phyloP scores from a whole-genome alignment of 1,140 invertebrate species.

The Pseudomyrmex flavicornis region DNA sequence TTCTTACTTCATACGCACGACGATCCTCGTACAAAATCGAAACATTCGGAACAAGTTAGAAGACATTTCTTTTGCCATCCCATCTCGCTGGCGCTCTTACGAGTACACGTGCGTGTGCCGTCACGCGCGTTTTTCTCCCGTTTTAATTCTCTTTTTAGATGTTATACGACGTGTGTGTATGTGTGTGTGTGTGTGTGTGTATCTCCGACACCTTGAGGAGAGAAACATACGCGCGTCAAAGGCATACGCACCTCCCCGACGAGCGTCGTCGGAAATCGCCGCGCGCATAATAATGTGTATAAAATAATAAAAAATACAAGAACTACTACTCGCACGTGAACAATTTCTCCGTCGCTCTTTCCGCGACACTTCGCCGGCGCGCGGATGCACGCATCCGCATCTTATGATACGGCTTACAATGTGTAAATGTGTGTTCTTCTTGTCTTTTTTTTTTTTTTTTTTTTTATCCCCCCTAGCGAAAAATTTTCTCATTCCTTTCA shows the following conservation, averaged over 20 bases:
- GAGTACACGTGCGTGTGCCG: slow-evolving; percentile 37
- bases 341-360: slow-evolving; percentile 41
- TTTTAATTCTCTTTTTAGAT: background rate
- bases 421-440: slow-evolving; percentile 46
- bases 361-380: background rate
- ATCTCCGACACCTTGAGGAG: too few species aligned
- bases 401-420: slow-evolving; percentile 57
- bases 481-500: slow-evolving; percentile 71
- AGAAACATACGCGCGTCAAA: background rate
- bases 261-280: slow-evolving; percentile 14
- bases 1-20: slow-evolving; percentile 51
- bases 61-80: slow-evolving; percentile 78
- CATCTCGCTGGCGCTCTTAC: slow-evolving; percentile 52
- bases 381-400: slow-evolving; percentile 7
- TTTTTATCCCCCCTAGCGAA: slow-evolving; percentile 15
- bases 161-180: too few species aligned
- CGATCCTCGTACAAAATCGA: slow-evolving; percentile 67
- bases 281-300: background rate
- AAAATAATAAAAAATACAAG: slow-evolving; percentile 65
- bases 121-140: background rate
- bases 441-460: too few species aligned
- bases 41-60: slow-evolving; percentile 72
- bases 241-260: background rate
- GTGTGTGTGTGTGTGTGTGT: too few species aligned
- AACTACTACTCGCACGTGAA: slow-evolving; percentile 57